These are phyloP conservation scores for Paralichthys olivaceus DNA, from an alignment of 2,113 vertebrate genomes.

Conservation along the genomic window DNA sequence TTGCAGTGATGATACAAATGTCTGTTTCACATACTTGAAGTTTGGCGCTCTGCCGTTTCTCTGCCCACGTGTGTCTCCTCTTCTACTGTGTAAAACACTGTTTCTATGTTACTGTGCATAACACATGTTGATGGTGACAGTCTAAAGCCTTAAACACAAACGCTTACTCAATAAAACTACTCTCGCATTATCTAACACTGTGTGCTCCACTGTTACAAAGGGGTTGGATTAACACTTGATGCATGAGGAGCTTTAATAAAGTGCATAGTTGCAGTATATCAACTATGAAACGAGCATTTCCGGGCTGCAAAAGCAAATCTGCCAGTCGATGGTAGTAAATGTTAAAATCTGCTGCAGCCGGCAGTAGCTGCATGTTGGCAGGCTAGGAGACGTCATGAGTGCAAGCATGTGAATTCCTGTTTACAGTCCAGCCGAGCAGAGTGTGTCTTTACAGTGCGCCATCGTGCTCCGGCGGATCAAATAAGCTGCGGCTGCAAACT, in stretches of 20 bases:
- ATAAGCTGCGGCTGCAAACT: slow-evolving; percentile 14
- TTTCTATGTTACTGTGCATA: slow-evolving; percentile 62
- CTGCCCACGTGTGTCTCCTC: slow-evolving; percentile 25
- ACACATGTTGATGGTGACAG: slow-evolving; percentile 57
- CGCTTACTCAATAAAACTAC: slow-evolving; percentile 69
- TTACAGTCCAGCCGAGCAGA: slow-evolving; percentile 7
- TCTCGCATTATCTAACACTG: slow-evolving; percentile 56
- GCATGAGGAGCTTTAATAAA: slow-evolving; percentile 9
- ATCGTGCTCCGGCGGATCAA: slow-evolving; percentile 16
- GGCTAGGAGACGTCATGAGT: background rate
- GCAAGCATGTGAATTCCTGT: slow-evolving; percentile 22
- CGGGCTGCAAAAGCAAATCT: background rate
- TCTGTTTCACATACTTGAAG: slow-evolving; percentile 84
- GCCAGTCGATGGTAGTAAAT: slow-evolving; percentile 8
- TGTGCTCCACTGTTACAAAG: slow-evolving; percentile 58
- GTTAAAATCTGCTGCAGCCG: slow-evolving; percentile 7
- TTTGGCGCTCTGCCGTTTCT: slow-evolving; percentile 65
- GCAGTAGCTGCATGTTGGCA: background rate
- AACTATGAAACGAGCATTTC: background rate
- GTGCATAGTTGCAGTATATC: background rate
- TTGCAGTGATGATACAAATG: slow-evolving; percentile 73
- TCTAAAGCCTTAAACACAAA: slow-evolving; percentile 48
- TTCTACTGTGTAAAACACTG: slow-evolving; percentile 62
- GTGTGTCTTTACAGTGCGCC: slow-evolving; percentile 23
- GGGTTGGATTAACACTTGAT: slow-evolving; percentile 38